Conservation (phyloP, 1,140 invertebrate species). For the Micrasema minimum region DNA sequence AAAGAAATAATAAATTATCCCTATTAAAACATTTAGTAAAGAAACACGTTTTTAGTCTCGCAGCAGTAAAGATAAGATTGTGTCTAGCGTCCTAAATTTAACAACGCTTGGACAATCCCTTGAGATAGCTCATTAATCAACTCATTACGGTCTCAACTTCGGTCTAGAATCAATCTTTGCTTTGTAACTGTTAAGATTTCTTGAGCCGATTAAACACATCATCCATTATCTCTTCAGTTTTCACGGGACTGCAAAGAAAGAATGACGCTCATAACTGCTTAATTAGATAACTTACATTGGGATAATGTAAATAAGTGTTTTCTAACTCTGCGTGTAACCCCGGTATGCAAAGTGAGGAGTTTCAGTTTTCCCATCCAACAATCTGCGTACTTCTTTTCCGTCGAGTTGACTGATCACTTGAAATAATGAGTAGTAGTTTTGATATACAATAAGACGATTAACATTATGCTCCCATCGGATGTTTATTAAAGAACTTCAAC, state of each 20-base stretch:
- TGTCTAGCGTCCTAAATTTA: too few relatives aligned
- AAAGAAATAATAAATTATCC: too few relatives aligned
- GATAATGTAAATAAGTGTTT: slow-evolving; percentile 51
- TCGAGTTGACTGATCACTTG: slow-evolving; percentile 52
- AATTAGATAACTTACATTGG: slow-evolving; percentile 51
- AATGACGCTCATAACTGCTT: slow-evolving; percentile 39
- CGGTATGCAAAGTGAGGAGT: slow-evolving; percentile 50
- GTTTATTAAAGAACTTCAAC: slow-evolving; percentile 52
- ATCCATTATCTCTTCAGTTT: slow-evolving; percentile 7
- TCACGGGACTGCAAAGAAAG: neutral
- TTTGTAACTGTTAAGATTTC: slow-evolving; percentile 1
- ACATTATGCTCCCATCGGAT: slow-evolving; percentile 53
- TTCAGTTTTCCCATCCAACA: slow-evolving; percentile 49
- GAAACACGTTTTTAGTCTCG: too few relatives aligned
- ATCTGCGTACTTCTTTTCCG: slow-evolving; percentile 45
- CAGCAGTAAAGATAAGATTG: too few relatives aligned
- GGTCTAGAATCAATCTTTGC: slow-evolving; percentile 12
- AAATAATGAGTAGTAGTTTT: slow-evolving; percentile 53
- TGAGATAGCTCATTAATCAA: slow-evolving; percentile 8
- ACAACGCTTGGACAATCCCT: too few relatives aligned
- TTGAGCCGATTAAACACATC: slow-evolving; percentile 1
- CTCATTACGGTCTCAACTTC: slow-evolving; percentile 3
- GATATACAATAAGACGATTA: slow-evolving; percentile 53
- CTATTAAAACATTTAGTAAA: too few relatives aligned
- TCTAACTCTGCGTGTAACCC: slow-evolving; percentile 49